Percentiles rank a stretch among this genome's conserved stretches.
These are phyloP conservation scores for Botia almorhae DNA, from an alignment of 2,797 vertebrate genomes.

Conservation along the genomic window DNA sequence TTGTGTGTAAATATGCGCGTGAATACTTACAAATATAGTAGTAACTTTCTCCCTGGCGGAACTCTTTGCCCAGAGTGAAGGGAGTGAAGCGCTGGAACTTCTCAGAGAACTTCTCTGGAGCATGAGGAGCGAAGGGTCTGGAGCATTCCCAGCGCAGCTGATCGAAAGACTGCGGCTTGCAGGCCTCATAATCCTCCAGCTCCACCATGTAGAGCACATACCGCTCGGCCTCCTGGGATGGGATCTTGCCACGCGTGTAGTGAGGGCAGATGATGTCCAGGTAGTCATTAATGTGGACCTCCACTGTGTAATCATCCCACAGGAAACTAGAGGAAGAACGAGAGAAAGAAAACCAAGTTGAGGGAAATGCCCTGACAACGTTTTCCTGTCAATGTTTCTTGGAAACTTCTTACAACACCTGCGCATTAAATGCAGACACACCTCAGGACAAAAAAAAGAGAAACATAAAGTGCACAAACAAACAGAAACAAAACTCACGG, in stretches of 20 bases:
- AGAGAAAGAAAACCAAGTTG: background rate
- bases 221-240: slow-evolving; percentile 80
- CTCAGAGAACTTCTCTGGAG: slow-evolving; percentile 91
- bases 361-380: background rate
- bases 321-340: slow-evolving; percentile 78
- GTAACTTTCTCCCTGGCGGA: slow-evolving; percentile 90
- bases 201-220: slow-evolving; percentile 95
- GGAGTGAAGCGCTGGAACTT: slow-evolving; percentile 96
- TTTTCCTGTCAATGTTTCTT: background rate
- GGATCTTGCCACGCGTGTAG: slow-evolving; percentile 80
- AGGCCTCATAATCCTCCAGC: slow-evolving; percentile 82
- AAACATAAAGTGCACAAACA: slow-evolving; percentile 9
- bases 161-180: slow-evolving; percentile 87
- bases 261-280: slow-evolving; percentile 95
- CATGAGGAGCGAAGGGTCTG: slow-evolving; percentile 85
- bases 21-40: slow-evolving; percentile 94
- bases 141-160: slow-evolving; percentile 94
- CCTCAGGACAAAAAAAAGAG: slow-evolving; percentile 22
- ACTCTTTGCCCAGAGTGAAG: slow-evolving; percentile 93
- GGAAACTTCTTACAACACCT: background rate
- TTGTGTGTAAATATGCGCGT: background rate
- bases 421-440: slow-evolving; percentile 12
- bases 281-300: slow-evolving; percentile 90
- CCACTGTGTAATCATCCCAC: slow-evolving; percentile 81
- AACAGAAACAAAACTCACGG: slow-evolving; percentile 18